phyloP scores from a whole-genome alignment of 2,888 invertebrate species.

The Cheilosia impressa region DNA sequence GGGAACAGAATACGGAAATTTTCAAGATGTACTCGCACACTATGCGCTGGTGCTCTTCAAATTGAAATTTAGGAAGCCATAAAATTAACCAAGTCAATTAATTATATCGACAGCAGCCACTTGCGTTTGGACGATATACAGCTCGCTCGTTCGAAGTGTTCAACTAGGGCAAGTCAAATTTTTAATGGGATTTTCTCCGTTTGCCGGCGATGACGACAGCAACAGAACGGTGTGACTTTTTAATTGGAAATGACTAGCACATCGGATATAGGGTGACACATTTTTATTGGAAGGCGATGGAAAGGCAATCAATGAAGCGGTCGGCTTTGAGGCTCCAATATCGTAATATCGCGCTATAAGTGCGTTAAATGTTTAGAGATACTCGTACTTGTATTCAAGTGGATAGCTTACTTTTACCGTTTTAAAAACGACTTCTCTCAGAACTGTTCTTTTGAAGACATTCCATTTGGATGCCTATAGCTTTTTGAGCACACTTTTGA shows the following conservation, averaged over 20 bases:
- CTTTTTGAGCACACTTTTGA: constrained; percentile 9
- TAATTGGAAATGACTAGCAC: constrained; percentile 48
- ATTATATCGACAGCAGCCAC: constrained; percentile 67
- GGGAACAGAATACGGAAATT: constrained; percentile 14
- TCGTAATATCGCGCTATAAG: constrained; percentile 14
- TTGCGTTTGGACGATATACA: constrained; percentile 27
- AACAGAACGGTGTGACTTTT: constrained; percentile 51
- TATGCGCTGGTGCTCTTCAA: constrained; percentile 23
- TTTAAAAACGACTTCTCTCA: neutral
- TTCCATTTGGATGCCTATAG: neutral
- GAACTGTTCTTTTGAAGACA: neutral
- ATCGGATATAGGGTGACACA: constrained; percentile 44
- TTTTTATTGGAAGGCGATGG: constrained; percentile 44
- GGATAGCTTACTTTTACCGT: neutral
- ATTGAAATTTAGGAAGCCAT: constrained; percentile 72
- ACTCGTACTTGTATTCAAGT: neutral
- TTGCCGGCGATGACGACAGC: constrained; percentile 27
- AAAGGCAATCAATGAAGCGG: constrained; percentile 53
- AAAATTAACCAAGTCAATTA: constrained; percentile 70
- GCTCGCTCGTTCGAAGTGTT: constrained; percentile 1
- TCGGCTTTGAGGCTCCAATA: neutral
- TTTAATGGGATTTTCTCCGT: constrained; percentile 58
- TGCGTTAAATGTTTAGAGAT: neutral
- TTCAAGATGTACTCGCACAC: constrained; percentile 26
- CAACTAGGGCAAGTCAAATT: constrained; percentile 54